Conservation (phyloP, 1,140 invertebrate genomes). For the Drosophila malerkotliana region DNA sequence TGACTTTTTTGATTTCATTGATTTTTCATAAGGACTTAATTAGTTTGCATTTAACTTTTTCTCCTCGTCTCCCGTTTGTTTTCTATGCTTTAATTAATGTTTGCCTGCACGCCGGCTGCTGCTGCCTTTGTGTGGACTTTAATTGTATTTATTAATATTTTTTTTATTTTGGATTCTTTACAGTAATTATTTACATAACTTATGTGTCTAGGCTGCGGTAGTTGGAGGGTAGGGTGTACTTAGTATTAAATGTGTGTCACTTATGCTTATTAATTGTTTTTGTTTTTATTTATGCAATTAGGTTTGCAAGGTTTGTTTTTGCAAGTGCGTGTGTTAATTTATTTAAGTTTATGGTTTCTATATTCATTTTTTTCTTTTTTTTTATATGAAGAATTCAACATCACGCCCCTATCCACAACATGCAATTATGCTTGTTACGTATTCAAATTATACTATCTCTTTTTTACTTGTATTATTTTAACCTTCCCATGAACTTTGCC, state of each 20-base stretch:
- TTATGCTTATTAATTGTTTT: slow-evolving; percentile 75
- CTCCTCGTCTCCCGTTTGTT: slow-evolving; percentile 11
- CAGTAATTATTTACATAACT: slow-evolving; percentile 79
- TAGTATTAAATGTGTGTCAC: slow-evolving; percentile 72
- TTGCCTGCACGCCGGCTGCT: slow-evolving; percentile 50
- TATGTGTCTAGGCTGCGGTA: slow-evolving; percentile 69
- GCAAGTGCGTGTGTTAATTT: slow-evolving; percentile 64
- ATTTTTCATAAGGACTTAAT: slow-evolving; percentile 54
- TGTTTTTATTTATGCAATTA: slow-evolving; percentile 47
- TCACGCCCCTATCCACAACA: slow-evolving; percentile 44
- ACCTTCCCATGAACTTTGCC: slow-evolving; percentile 3
- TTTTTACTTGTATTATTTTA: slow-evolving; percentile 33
- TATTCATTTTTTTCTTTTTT: slow-evolving; percentile 14
- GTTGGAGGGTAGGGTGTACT: slow-evolving; percentile 79
- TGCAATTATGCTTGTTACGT: slow-evolving; percentile 29
- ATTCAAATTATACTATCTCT: slow-evolving; percentile 49
- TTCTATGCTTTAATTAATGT: slow-evolving; percentile 66
- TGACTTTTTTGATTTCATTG: slow-evolving; percentile 42
- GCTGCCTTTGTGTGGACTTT: slow-evolving; percentile 48
- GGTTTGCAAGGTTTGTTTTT: slow-evolving; percentile 51
- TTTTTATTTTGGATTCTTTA: slow-evolving; percentile 50
- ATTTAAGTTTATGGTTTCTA: slow-evolving; percentile 66
- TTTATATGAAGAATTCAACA: slow-evolving; percentile 27
- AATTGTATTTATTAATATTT: slow-evolving; percentile 48
- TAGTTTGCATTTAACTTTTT: slow-evolving; percentile 47